Evolutionary conservation across 2,113 vertebrate genomes (phyloP).

Genomic region (Setophaga petechia): DNA sequence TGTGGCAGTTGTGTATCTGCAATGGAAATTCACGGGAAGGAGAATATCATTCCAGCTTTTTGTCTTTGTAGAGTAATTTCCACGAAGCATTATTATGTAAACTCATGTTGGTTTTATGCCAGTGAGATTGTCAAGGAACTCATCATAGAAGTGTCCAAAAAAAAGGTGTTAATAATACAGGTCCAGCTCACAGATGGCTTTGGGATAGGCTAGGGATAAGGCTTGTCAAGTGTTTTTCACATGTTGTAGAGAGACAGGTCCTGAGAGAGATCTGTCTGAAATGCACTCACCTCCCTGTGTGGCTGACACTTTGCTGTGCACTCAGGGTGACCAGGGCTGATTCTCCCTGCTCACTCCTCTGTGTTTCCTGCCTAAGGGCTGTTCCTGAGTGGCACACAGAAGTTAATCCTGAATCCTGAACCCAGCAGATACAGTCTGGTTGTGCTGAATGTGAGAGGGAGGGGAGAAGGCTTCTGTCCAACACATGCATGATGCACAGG

Average conservation of each 20-base stretch:
- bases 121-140: constrained; percentile 8
- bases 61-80: background rate
- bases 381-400: background rate
- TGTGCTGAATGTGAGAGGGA: background rate
- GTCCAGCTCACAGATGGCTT: constrained; percentile 27
- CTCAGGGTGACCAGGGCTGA: background rate
- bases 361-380: background rate
- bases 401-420: background rate
- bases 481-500: accelerated
- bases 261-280: background rate
- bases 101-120: constrained; percentile 23
- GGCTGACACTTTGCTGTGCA: background rate
- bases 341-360: background rate
- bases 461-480: background rate
- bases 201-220: background rate
- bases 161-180: constrained; percentile 17
- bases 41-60: background rate
- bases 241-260: background rate
- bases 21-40: background rate
- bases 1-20: background rate
- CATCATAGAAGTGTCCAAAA: background rate
- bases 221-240: constrained; percentile 13
- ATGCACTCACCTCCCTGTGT: background rate
- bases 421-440: background rate
- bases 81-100: background rate